Evolutionary conservation across 2,797 vertebrate genomes (phyloP).

Genomic region (Catamblyrhynchus diadema): DNA sequence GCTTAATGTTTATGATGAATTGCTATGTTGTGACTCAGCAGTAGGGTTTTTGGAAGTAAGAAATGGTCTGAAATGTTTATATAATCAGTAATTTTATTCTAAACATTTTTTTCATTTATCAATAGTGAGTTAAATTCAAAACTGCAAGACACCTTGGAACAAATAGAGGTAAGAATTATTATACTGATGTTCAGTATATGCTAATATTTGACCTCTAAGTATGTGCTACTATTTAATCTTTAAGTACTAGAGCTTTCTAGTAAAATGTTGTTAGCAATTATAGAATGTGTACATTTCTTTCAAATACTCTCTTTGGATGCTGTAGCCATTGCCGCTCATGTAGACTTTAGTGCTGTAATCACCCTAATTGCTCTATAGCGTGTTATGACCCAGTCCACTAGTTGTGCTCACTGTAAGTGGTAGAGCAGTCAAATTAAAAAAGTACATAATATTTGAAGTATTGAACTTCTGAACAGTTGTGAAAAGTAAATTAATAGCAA

Average conservation of each 20-base stretch:
- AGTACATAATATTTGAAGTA: neutral
- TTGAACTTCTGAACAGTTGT: neutral
- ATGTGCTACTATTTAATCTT: neutral
- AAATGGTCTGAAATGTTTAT: neutral
- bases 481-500: neutral
- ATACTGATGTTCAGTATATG: neutral
- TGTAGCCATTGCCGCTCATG: neutral
- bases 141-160: constrained; percentile 96
- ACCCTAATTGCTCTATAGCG: neutral
- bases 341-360: neutral
- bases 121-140: constrained; percentile 95
- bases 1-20: neutral
- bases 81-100: neutral
- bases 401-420: neutral
- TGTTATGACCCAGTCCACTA: neutral
- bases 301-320: neutral
- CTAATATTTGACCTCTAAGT: neutral
- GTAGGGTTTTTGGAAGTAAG: neutral
- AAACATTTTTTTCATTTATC: neutral
- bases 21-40: neutral
- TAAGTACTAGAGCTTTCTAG: neutral
- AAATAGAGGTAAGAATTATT: constrained; percentile 89
- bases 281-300: neutral
- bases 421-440: neutral
- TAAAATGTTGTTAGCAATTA: neutral